phyloP scores from a whole-genome alignment of 2,113 vertebrate species.

The Heterotilapia buettikoferi region DNA sequence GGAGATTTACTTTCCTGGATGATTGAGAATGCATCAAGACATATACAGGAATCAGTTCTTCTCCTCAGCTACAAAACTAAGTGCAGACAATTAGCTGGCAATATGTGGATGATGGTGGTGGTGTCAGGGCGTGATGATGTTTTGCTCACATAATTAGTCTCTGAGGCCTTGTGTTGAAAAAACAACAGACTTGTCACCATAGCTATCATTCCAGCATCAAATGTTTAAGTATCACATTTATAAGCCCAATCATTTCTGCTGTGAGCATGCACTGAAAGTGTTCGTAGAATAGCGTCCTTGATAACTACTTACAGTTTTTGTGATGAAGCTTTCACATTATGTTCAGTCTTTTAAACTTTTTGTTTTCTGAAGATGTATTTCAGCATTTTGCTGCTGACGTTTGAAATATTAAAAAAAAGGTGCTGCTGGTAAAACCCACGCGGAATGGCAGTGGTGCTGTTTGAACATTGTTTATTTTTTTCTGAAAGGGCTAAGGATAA shows the following conservation, averaged over 20 bases:
- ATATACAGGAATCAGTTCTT: not conserved
- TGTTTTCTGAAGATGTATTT: not conserved
- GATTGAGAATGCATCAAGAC: too few relatives aligned
- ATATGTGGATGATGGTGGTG: not conserved
- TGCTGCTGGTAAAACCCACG: not conserved
- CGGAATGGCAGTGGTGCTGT: not conserved
- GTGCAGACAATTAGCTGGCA: conserved; percentile 15
- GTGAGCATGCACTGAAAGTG: not conserved
- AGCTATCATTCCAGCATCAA: not conserved
- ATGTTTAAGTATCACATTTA: not conserved
- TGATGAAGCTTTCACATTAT: not conserved
- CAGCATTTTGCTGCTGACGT: not conserved
- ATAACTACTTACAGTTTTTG: not conserved
- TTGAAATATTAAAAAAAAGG: not conserved
- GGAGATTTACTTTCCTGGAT: too few relatives aligned
- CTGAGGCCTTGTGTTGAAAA: not conserved
- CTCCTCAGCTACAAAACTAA: not conserved
- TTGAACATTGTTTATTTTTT: conserved; percentile 8
- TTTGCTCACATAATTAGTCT: conserved; percentile 37
- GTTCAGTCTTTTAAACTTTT: not conserved
- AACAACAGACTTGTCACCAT: not conserved
- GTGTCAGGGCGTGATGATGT: not conserved
- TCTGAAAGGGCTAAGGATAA: conserved; percentile 6
- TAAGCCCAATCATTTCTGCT: not conserved
- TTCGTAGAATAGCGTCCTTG: not conserved